Conservation (phyloP, 2,888 invertebrate genomes). For the Syrista parreyssii region DNA sequence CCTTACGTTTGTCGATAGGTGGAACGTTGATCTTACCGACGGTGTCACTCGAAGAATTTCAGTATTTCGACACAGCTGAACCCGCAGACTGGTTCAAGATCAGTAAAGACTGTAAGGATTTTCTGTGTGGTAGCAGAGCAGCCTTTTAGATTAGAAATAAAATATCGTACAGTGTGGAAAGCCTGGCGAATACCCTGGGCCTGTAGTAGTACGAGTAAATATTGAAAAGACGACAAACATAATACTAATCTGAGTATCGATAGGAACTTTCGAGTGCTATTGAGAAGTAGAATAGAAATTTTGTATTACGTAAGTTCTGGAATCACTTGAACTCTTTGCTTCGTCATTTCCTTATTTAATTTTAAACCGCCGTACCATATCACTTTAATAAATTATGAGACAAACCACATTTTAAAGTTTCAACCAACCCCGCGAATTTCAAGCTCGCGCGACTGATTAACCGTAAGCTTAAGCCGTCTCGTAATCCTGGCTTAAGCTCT, state of each 20-base stretch:
- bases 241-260: not conserved
- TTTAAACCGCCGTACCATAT: not conserved
- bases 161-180: not conserved
- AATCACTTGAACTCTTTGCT: not conserved
- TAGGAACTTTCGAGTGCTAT: not conserved
- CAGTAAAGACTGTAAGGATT: not conserved
- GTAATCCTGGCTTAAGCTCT: not conserved
- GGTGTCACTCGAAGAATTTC: not conserved
- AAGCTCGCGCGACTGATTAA: not conserved
- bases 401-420: not conserved
- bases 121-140: not conserved
- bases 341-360: not conserved
- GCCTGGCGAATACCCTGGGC: not conserved
- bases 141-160: not conserved
- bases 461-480: not conserved
- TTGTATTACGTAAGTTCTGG: not conserved
- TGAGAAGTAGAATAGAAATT: not conserved
- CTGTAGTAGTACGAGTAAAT: not conserved
- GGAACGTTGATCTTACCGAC: not conserved
- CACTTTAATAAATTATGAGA: not conserved
- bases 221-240: not conserved
- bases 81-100: not conserved
- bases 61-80: not conserved
- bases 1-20: not conserved
- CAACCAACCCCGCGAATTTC: not conserved